Evolutionary conservation across 1,140 invertebrate species (phyloP).

Genomic region (Cotesia vestalis): DNA sequence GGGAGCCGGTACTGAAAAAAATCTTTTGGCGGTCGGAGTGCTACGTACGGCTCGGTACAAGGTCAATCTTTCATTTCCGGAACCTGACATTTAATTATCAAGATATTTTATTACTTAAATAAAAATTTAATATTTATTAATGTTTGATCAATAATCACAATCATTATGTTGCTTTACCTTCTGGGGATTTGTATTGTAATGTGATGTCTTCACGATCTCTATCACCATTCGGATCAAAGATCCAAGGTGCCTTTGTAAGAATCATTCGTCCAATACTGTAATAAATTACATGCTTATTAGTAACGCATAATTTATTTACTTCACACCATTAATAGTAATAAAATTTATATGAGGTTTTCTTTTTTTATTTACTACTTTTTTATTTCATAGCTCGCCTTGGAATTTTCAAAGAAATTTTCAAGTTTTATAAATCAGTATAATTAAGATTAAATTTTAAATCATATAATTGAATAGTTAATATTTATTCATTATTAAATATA

Average conservation of each 20-base stretch:
- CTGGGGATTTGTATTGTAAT: conserved; percentile 75
- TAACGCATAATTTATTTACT: conserved; percentile 29
- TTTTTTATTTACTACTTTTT: background rate
- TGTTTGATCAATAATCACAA: no score
- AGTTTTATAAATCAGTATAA: no score
- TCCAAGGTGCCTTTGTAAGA: conserved; percentile 78
- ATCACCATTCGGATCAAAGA: conserved; percentile 76
- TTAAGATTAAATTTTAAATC: no score
- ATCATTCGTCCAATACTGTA: conserved; percentile 78
- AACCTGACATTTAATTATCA: conserved; percentile 56
- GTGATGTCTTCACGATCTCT: conserved; percentile 78
- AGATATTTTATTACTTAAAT: conserved; percentile 25
- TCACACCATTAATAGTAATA: background rate
- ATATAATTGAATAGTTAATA: no score
- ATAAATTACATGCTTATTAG: conserved; percentile 38
- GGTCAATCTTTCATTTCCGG: conserved; percentile 72
- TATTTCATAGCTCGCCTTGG: no score
- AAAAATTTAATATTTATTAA: background rate
- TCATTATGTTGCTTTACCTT: conserved; percentile 65
- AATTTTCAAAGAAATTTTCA: no score
- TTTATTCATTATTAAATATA: no score
- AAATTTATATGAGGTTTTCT: background rate
- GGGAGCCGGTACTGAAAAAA: conserved; percentile 69
- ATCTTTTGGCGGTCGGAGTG: conserved; percentile 72
- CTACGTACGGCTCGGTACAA: conserved; percentile 75